Evolutionary conservation across 2,888 invertebrate species (phyloP), one percentile per base, ranked within the genome.

Genomic region (Eupithecia centaureata): DNA sequence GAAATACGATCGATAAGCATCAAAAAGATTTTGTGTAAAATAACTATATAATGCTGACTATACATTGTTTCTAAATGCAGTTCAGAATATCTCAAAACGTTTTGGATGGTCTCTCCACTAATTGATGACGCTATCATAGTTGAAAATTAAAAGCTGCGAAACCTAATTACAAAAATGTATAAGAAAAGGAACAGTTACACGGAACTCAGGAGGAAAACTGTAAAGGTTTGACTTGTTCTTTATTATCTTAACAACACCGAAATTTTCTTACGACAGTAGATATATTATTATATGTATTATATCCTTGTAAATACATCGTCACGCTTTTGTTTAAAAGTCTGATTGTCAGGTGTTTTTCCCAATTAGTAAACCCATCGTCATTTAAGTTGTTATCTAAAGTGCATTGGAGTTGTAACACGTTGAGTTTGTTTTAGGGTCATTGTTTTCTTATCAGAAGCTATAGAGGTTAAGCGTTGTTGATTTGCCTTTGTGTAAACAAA

Each of bases 121-220:
- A n/a, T n/a, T n/a, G n/a, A n/a, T n/a, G n/a, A n/a, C n/a, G n/a
- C n/a, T n/a, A n/a, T n/a, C n/a, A n/a, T n/a, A n/a, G n/a, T n/a
- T n/a, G n/a, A n/a, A n/a, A n/a, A n/a, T n/a, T n/a, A n/a, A n/a
- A n/a, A n/a, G n/a, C n/a, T n/a, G n/a, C n/a, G n/a, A n/a, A n/a
- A n/a, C n/a, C n/a, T n/a, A n/a, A n/a, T n/a, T n/a, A n/a, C n/a
- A n/a, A n/a, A n/a, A n/a, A n/a, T n/a, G n/a, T n/a, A n/a, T n/a
- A 82, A 54, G 89, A 89, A 35, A 87, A 85, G 56, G 86, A 87
- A 10, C 75, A 76, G 2, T 61, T 87, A 28, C 80, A 82, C 69
- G 75, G 77, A 67, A 61, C 72, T 32, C 51, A 85, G 38, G 82
- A 81, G 54, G 80, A 84, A n/a, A 82, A 82, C 61, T 76, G 70